Evolutionary conservation across 2,888 invertebrate species (phyloP).

Genomic region (Pristionchus exspectatus): DNA sequence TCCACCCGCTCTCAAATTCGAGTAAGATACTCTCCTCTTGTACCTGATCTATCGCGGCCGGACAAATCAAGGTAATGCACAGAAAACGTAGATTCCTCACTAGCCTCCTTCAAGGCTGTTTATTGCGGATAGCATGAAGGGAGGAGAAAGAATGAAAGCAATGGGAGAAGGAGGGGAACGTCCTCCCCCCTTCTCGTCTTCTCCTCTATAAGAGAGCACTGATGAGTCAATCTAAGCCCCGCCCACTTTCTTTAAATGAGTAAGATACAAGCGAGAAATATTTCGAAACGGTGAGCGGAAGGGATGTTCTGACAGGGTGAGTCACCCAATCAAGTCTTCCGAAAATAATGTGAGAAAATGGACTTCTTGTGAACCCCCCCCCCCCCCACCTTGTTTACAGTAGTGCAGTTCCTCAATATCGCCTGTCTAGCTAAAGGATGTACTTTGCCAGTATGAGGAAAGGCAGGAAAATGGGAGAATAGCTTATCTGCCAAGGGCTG

Average conservation of each 20-base stretch:
- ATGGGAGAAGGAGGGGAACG: not conserved
- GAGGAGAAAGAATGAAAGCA: not conserved
- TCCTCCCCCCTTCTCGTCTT: not conserved
- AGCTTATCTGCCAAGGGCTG: no score
- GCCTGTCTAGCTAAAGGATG: no score
- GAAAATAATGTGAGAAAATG: no score
- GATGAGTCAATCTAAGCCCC: not conserved
- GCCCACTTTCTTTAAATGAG: slow-evolving; percentile 14
- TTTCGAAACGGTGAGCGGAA: slow-evolving; percentile 8
- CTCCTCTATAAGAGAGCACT: slow-evolving; percentile 15
- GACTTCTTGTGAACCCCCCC: no score
- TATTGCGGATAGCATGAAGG: not conserved
- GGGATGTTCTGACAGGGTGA: not conserved
- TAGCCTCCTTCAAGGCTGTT: not conserved
- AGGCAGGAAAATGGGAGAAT: no score
- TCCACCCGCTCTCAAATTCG: not conserved
- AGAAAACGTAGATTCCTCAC: not conserved
- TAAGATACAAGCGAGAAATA: not conserved
- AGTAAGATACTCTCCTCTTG: not conserved
- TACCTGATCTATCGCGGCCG: not conserved
- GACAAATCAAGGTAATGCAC: not conserved
- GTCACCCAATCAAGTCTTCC: no score
- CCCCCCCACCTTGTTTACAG: no score
- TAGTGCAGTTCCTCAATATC: no score
- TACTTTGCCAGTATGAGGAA: no score